Evolutionary conservation across 1,140 invertebrate species (phyloP).

Genomic region (Eriocheir sinensis): DNA sequence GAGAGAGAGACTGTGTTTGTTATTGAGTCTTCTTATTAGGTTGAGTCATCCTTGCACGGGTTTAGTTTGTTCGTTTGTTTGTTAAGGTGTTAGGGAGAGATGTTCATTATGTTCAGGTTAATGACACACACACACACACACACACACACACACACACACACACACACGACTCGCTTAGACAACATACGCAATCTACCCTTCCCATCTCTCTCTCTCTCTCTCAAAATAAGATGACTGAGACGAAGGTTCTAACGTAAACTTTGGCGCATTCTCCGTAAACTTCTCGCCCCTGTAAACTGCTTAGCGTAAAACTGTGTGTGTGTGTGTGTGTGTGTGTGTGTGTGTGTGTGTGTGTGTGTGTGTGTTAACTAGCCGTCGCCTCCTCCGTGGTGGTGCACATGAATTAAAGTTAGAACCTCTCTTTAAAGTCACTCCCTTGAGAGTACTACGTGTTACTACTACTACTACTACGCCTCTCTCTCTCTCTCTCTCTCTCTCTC

Average conservation of each 20-base stretch:
- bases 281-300: neutral
- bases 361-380: neutral
- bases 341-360: neutral
- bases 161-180: too few relatives aligned
- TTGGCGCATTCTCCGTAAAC: neutral
- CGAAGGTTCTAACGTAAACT: neutral
- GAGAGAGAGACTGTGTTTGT: neutral
- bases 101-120: too few relatives aligned
- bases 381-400: slow-evolving; percentile 6
- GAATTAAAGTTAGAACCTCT: slow-evolving; percentile 10
- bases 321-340: slow-evolving; percentile 1
- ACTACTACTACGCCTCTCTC: neutral
- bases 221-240: neutral
- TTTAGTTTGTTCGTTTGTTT: neutral
- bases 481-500: slow-evolving; percentile 39
- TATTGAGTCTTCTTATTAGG: neutral
- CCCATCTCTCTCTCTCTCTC: neutral
- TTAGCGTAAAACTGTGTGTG: neutral
- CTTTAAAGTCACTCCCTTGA: neutral
- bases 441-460: too few relatives aligned
- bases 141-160: too few relatives aligned
- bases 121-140: too few relatives aligned
- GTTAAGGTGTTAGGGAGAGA: neutral
- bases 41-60: neutral
- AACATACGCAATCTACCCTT: too few relatives aligned